Conservation (phyloP, 2,888 invertebrate genomes). For the Cinara cedri region DNA sequence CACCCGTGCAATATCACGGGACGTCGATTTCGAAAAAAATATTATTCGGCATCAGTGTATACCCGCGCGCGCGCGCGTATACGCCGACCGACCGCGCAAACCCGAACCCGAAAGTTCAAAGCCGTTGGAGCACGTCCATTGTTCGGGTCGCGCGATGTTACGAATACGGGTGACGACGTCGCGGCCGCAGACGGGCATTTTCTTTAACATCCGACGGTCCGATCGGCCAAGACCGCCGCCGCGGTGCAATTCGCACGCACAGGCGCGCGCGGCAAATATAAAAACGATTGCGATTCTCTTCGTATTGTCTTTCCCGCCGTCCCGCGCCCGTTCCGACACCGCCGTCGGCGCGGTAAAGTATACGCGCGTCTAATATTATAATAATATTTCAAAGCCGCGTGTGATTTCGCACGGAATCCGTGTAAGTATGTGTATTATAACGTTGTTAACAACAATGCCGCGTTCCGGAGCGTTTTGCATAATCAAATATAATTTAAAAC, state of each 20-base stretch:
- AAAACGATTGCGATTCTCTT: too few species aligned
- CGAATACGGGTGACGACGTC: not conserved
- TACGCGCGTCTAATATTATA: not conserved
- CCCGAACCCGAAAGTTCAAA: conserved; percentile 32
- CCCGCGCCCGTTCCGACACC: not conserved
- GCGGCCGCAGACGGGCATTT: conserved; percentile 21
- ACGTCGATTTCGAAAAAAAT: too few species aligned
- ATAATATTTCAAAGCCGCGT: not conserved
- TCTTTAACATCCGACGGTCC: not conserved
- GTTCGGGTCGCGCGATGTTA: conserved; percentile 32
- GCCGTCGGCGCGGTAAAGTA: not conserved
- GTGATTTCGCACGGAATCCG: not conserved
- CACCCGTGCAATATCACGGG: too few species aligned
- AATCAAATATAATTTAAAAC: too few species aligned
- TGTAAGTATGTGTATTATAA: too few species aligned
- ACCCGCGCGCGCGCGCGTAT: too few species aligned
- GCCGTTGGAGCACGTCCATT: conserved; percentile 24
- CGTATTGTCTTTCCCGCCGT: conserved; percentile 3
- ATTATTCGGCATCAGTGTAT: conserved; percentile 43
- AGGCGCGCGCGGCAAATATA: too few species aligned
- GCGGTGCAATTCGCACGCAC: not conserved
- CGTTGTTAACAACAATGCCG: too few species aligned
- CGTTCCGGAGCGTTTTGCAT: too few species aligned
- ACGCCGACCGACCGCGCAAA: too few species aligned
- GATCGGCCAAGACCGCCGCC: not conserved